Evolutionary conservation across 2,797 vertebrate genomes (phyloP).

Genomic region (Rhinella marina): DNA sequence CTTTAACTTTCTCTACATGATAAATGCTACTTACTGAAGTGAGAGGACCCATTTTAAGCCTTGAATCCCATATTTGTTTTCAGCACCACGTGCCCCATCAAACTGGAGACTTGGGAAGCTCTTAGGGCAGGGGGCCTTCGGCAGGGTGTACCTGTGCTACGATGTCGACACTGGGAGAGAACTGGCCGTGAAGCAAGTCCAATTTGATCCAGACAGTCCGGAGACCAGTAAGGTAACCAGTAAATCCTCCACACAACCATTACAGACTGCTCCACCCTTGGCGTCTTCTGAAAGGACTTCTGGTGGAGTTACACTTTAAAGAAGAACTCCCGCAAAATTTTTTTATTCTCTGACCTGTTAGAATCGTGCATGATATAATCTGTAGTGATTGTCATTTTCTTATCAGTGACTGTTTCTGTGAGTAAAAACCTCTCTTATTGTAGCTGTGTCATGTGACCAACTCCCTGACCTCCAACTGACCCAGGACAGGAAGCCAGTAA

Average conservation of each 20-base stretch:
- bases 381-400: no score
- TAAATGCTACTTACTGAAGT: no score
- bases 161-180: constrained; percentile 96
- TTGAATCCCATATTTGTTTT: constrained; percentile 64
- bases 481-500: no score
- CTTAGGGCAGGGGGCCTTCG: constrained; percentile 95
- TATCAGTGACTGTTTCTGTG: no score
- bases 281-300: neutral
- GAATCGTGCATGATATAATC: no score
- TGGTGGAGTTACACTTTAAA: neutral
- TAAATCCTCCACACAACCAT: neutral
- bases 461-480: no score
- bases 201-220: constrained; percentile 95
- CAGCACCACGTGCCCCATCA: constrained; percentile 95
- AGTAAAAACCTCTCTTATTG: no score
- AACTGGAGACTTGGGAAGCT: constrained; percentile 97
- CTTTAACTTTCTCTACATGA: no score
- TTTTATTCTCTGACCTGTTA: no score
- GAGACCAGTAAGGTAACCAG: constrained; percentile 94
- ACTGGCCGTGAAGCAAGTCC: constrained; percentile 96
- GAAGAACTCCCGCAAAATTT: no score
- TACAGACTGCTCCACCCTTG: neutral
- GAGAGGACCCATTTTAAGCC: neutral
- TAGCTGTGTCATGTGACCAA: no score
- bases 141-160: constrained; percentile 94